Conservation (phyloP, 2,797 vertebrate species). For the Sarcophilus harrisii region DNA sequence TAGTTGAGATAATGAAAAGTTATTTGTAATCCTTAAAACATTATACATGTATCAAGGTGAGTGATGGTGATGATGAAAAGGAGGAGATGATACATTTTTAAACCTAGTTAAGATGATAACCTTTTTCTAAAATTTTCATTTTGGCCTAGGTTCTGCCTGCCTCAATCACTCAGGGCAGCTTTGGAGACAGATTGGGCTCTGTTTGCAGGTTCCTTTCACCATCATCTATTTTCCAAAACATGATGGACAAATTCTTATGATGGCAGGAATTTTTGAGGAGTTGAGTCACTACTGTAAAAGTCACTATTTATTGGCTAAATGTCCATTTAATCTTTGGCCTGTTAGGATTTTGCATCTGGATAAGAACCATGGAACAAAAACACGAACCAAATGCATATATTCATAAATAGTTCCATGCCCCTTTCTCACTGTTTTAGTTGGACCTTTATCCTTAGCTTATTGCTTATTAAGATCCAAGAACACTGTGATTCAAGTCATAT, state of each 20-base stretch:
- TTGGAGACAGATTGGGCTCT: not conserved
- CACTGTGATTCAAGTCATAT: not conserved
- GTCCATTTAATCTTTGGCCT: slow-evolving; percentile 3
- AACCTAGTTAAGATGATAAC: not conserved
- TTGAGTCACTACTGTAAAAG: not conserved
- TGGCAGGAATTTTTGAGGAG: slow-evolving; percentile 2
- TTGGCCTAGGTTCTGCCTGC: not conserved
- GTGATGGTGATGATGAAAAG: not conserved
- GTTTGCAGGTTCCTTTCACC: not conserved
- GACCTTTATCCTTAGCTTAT: slow-evolving; percentile 17
- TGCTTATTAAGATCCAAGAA: not conserved
- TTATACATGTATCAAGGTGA: no score
- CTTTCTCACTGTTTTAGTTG: not conserved
- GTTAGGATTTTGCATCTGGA: not conserved
- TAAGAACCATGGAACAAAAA: not conserved
- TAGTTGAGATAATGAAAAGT: slow-evolving; percentile 31
- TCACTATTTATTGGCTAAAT: slow-evolving; percentile 27
- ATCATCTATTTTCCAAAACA: slow-evolving; percentile 19
- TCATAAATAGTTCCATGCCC: slow-evolving; percentile 19
- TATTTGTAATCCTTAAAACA: not conserved
- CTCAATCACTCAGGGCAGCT: not conserved
- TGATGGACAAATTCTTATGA: slow-evolving; percentile 5
- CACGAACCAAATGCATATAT: slow-evolving; percentile 16
- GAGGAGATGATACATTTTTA: not conserved
- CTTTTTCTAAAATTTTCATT: not conserved